Evolutionary conservation across 2,888 invertebrate species (phyloP).

Genomic region (Drosophila robusta): DNA sequence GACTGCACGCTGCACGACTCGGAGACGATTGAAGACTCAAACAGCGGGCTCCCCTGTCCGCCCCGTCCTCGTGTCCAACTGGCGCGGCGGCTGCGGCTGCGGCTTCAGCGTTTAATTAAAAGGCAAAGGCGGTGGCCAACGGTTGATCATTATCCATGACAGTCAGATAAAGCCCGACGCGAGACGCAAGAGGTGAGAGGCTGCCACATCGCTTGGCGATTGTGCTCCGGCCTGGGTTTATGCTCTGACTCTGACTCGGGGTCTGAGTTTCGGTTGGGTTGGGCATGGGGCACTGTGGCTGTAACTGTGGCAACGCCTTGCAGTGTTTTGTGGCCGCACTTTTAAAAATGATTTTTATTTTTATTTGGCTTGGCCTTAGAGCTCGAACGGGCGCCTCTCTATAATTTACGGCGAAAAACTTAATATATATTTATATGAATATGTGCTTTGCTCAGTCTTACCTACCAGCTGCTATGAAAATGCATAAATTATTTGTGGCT

Average conservation of each 20-base stretch:
- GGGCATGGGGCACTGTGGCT: constrained; percentile 19
- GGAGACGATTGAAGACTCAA: constrained; percentile 17
- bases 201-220: constrained; percentile 33
- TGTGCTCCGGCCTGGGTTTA: constrained; percentile 13
- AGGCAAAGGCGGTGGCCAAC: constrained; percentile 72
- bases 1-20: constrained; percentile 39
- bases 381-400: constrained; percentile 23
- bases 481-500: constrained; percentile 8
- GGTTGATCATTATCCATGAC: constrained; percentile 72
- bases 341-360: constrained; percentile 54
- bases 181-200: constrained; percentile 27
- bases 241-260: neutral
- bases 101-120: constrained; percentile 78
- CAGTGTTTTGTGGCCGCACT: constrained; percentile 52
- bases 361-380: constrained; percentile 10
- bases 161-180: constrained; percentile 47
- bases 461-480: neutral
- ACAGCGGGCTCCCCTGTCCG: neutral
- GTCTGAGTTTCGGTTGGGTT: constrained; percentile 13
- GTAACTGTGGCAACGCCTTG: constrained; percentile 55
- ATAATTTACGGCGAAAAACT: constrained; percentile 34
- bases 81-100: constrained; percentile 44
- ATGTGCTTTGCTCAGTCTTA: neutral
- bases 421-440: constrained; percentile 32
- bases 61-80: neutral